These are phyloP conservation scores for Ormyrus nitidulus DNA, from an alignment of 2,888 invertebrate genomes.

Conservation along the genomic window DNA sequence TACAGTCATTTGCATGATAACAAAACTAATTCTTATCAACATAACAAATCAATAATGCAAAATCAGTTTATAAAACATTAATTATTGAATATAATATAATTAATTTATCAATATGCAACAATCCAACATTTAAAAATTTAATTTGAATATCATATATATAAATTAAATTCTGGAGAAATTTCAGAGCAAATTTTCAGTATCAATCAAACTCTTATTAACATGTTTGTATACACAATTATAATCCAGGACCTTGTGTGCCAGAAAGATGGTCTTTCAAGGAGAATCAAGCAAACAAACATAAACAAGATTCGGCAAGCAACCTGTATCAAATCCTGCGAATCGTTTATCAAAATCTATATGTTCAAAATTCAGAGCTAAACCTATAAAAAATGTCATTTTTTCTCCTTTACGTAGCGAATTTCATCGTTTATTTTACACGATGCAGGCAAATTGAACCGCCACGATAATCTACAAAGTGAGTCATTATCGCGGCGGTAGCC, in stretches of 20 bases:
- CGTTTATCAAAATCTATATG: conserved; percentile 1
- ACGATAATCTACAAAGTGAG: too few relatives aligned
- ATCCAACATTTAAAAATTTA: too few relatives aligned
- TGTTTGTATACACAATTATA: conserved; percentile 21
- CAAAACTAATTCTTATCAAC: too few relatives aligned
- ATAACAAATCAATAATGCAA: too few relatives aligned
- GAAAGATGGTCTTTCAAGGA: conserved; percentile 39
- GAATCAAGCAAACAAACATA: conserved; percentile 35
- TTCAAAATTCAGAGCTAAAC: background rate
- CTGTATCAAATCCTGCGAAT: conserved; percentile 4
- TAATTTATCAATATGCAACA: too few relatives aligned
- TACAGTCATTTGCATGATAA: too few relatives aligned
- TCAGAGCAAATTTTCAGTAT: conserved; percentile 19
- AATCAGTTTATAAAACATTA: too few relatives aligned
- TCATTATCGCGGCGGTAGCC: too few relatives aligned
- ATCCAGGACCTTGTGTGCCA: conserved; percentile 1
- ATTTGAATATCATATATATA: background rate
- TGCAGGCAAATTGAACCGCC: too few relatives aligned
- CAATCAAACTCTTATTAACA: conserved; percentile 5
- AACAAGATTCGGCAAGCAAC: conserved; percentile 17
- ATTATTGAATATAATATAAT: too few relatives aligned
- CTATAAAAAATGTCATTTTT: background rate
- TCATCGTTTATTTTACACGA: too few relatives aligned
- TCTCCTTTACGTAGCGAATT: too few relatives aligned
- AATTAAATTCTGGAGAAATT: conserved; percentile 23